Evolutionary conservation across 2,113 vertebrate genomes (phyloP).

Genomic region (Apaloderma vittatum): DNA sequence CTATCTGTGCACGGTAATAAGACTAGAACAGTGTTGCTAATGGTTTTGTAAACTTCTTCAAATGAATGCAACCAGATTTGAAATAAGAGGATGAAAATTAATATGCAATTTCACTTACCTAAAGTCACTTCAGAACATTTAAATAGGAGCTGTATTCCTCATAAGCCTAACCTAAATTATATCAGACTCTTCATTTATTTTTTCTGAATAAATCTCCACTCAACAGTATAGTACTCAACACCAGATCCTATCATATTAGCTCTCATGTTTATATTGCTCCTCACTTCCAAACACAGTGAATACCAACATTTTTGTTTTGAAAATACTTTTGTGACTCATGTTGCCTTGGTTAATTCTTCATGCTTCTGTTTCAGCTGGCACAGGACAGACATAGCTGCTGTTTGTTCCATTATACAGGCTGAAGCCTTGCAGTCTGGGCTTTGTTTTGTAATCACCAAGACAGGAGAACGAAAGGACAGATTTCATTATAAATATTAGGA

Average conservation of each 20-base stretch:
- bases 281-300: neutral
- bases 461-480: constrained; percentile 5
- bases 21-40: neutral
- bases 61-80: neutral
- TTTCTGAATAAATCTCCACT: neutral
- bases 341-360: constrained; percentile 15
- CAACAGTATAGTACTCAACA: neutral
- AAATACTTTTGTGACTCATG: neutral
- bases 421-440: constrained; percentile 36
- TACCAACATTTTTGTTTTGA: neutral
- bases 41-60: neutral
- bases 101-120: neutral
- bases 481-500: constrained; percentile 56
- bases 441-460: constrained; percentile 44
- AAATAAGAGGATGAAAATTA: neutral
- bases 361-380: constrained; percentile 26
- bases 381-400: neutral
- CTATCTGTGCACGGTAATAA: neutral
- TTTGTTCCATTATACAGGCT: neutral
- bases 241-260: neutral
- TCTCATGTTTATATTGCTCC: neutral
- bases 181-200: neutral
- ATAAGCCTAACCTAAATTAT: neutral
- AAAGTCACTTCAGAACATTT: neutral
- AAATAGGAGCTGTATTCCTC: neutral